These are phyloP conservation scores for Brachynemurus nebulosus DNA, from an alignment of 2,888 invertebrate species.

Conservation along the genomic window DNA sequence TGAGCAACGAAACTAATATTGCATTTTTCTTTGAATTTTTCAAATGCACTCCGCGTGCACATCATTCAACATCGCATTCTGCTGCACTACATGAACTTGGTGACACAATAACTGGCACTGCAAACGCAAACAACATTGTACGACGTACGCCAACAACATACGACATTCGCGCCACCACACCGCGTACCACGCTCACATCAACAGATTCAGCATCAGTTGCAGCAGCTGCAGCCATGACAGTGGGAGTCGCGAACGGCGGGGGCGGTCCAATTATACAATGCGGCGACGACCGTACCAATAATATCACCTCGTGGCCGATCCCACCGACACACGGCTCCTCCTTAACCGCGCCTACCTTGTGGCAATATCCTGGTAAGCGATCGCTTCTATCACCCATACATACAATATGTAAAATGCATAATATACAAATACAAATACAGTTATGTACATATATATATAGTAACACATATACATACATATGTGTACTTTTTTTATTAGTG, in stretches of 20 bases:
- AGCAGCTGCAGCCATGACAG: slow-evolving; percentile 52
- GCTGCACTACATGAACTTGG: no score
- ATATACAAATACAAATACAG: background rate
- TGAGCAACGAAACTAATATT: no score
- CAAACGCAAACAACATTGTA: no score
- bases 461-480: background rate
- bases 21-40: no score
- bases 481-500: background rate
- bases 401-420: background rate
- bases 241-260: slow-evolving; percentile 38
- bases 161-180: no score
- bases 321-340: slow-evolving; percentile 38
- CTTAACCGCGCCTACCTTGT: slow-evolving; percentile 54
- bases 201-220: slow-evolving; percentile 37
- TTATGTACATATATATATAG: background rate
- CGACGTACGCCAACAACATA: no score
- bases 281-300: slow-evolving; percentile 44
- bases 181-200: no score
- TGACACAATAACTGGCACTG: no score
- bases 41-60: no score
- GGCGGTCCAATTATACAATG: slow-evolving; percentile 46
- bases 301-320: slow-evolving; percentile 37
- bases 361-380: slow-evolving; percentile 68
- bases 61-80: no score
- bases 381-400: no score